Evolutionary conservation across 1,140 invertebrate species (phyloP).

Genomic region (Cydia amplana): DNA sequence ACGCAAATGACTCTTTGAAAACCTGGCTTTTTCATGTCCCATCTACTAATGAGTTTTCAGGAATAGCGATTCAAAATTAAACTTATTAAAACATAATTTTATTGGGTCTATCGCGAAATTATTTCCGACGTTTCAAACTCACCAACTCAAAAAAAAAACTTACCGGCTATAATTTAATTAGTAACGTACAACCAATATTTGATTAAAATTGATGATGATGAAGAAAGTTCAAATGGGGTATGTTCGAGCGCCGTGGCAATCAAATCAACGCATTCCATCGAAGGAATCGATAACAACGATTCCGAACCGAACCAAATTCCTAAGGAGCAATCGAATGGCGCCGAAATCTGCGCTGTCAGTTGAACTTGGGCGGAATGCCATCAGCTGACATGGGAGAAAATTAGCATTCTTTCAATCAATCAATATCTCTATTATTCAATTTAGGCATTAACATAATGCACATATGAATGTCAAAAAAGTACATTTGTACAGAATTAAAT

Average conservation of each 20-base stretch:
- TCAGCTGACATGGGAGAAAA: conserved; percentile 1
- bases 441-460: too few species aligned
- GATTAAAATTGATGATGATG: conserved; percentile 25
- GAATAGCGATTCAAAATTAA: too few species aligned
- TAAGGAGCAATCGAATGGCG: conserved; percentile 20
- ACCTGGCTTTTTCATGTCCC: too few species aligned
- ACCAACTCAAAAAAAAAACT: not conserved
- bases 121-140: not conserved
- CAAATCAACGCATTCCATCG: conserved; percentile 27
- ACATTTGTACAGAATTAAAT: too few species aligned
- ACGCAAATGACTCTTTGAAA: too few species aligned
- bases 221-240: conserved; percentile 26
- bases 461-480: too few species aligned
- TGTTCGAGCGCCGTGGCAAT: not conserved
- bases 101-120: too few species aligned
- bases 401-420: not conserved
- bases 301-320: conserved; percentile 3
- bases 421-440: too few species aligned
- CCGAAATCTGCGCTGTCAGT: conserved; percentile 15
- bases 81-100: too few species aligned
- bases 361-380: not conserved
- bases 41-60: too few species aligned
- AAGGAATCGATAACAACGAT: conserved; percentile 23
- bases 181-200: not conserved
- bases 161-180: not conserved